A percentile compares a stretch with the other conserved stretches of the same genome.
Conservation (phyloP, 2,888 invertebrate species). For the Drosophila leonis region DNA sequence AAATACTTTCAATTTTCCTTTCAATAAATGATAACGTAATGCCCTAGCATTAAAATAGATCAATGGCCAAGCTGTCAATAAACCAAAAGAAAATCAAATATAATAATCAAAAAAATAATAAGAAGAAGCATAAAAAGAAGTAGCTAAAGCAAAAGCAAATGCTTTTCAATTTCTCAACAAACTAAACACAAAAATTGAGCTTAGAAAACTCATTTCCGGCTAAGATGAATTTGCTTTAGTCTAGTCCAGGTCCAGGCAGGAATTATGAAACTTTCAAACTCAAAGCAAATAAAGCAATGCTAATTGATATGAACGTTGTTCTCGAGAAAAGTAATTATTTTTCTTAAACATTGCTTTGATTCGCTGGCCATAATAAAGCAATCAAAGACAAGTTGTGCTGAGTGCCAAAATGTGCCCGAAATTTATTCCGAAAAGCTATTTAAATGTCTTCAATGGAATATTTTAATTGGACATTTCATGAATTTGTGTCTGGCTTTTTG, state of each 20-base stretch:
- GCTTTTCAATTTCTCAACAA: constrained; percentile 23
- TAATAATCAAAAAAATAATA: neutral
- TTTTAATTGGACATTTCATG: neutral
- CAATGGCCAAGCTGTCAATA: constrained; percentile 60
- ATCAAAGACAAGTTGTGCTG: constrained; percentile 5
- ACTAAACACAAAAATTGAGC: constrained; percentile 14
- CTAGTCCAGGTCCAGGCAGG: too few relatives aligned
- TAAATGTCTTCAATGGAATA: neutral
- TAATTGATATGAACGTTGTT: neutral
- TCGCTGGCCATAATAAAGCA: constrained; percentile 1
- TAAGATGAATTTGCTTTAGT: neutral
- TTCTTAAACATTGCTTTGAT: neutral
- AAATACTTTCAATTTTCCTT: constrained; percentile 81
- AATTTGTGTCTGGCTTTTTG: neutral
- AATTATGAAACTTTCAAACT: neutral
- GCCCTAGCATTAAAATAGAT: constrained; percentile 74
- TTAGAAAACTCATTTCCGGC: constrained; percentile 17
- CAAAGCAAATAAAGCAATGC: constrained; percentile 1
- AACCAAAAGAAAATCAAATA: constrained; percentile 1
- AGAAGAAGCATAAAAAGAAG: neutral
- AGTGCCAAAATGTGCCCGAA: neutral
- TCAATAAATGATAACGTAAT: constrained; percentile 81
- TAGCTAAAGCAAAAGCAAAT: constrained; percentile 6
- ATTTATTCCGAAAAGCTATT: neutral
- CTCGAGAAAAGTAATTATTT: constrained; percentile 13